Conservation (phyloP, 2,113 vertebrate species). For the Bothrops jararaca region DNA sequence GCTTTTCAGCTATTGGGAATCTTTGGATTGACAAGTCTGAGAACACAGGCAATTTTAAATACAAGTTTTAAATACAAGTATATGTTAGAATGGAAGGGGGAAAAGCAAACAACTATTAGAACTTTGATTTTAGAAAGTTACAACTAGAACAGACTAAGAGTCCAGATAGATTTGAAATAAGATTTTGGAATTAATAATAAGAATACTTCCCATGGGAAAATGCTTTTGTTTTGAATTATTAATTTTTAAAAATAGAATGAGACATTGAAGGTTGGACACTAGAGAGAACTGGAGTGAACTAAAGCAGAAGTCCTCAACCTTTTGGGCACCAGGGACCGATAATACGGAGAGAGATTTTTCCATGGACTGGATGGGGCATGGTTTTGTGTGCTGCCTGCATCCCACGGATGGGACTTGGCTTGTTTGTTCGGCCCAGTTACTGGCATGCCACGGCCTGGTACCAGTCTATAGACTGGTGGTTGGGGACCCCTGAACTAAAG, state of each 20-base stretch:
- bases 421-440: too few relatives aligned
- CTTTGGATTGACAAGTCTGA: neutral
- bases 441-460: too few relatives aligned
- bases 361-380: too few relatives aligned
- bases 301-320: neutral
- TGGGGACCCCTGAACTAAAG: neutral
- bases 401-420: too few relatives aligned
- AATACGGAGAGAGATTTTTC: too few relatives aligned
- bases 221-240: neutral
- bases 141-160: neutral
- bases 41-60: neutral
- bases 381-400: too few relatives aligned
- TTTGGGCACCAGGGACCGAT: too few relatives aligned
- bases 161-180: neutral
- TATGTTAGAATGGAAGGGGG: neutral
- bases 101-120: neutral
- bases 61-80: neutral
- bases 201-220: neutral
- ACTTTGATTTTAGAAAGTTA: neutral
- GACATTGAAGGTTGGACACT: neutral
- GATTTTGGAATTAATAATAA: neutral
- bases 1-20: neutral
- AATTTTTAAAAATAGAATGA: neutral
- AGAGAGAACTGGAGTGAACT: neutral
- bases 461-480: too few relatives aligned